Base-by-base conservation (phyloP, 2,113 vertebrate species). In the Plotosus lineatus region DNA sequence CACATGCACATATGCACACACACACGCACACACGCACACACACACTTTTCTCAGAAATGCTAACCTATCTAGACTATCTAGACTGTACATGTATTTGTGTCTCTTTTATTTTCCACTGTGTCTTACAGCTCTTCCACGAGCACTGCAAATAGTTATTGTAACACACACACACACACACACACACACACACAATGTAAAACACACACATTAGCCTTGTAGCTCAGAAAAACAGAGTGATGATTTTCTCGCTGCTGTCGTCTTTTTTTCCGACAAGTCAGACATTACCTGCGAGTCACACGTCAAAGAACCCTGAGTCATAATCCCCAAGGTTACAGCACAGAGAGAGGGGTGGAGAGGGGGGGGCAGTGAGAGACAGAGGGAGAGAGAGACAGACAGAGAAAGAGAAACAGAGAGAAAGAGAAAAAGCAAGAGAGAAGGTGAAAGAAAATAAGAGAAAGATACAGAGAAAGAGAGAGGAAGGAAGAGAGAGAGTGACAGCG, bases 261-360 rank as follows among this genome's bases (percentile, higher is more conserved):
- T 68, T 82, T 79, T 82, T 82, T 76, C 79, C 79, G 60, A 75
- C 71, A 56, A 66, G 33, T 75, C 80, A 76, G 80, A 82, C 80
- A 68, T 82, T 76, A 82, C 80, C 71, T 75, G 23, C 31, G 48
- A 58, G 26, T 28, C 48, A 75, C 58, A 81, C 80, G 80, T 81
- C 80, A 82, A 53, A 82, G 48, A 75, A 28, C 36, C 80, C 80
- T 81, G 80, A 82, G 73, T 82, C 80, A 76, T 36, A 82, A 76
- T 82, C 80, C 50, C 80, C 80, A 82, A 23, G 80, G 80, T 76
- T 76, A 82, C 80, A 0, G 36, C 33, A 28, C 23, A 78, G 58
- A 38, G 8, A 42, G 23, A 69, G 23, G 14, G 1, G 44, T 10
- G n/a, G 3, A 66, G 33, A 11, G 7, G n/a, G 31, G 51, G 33